These are phyloP conservation scores for Dicranocentrus wangi DNA, from an alignment of 2,888 invertebrate genomes.

Conservation along the genomic window DNA sequence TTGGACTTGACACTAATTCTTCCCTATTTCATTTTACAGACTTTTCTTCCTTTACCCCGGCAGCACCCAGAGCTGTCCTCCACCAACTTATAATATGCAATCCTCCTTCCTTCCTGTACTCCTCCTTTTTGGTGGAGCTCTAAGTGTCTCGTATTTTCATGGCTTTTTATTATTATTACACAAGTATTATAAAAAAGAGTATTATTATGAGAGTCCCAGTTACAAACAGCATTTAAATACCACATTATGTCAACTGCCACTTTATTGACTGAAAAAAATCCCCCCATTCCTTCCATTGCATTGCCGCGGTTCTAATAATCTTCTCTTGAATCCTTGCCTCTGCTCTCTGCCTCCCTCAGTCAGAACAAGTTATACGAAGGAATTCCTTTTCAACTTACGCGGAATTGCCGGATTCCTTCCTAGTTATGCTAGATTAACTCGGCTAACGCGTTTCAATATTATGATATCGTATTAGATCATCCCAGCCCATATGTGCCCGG, in stretches of 20 bases:
- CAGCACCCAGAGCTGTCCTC: too few relatives aligned
- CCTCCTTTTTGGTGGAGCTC: not conserved
- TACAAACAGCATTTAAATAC: not conserved
- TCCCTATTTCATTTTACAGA: conserved; percentile 28
- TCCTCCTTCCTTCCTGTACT: too few relatives aligned
- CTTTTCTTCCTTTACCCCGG: conserved; percentile 12
- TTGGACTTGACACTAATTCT: conserved; percentile 57
- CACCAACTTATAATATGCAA: too few relatives aligned
- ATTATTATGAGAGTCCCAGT: conserved; percentile 18
- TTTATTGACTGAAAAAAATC: conserved; percentile 12
- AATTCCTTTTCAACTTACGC: conserved; percentile 3
- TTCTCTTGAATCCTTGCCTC: conserved; percentile 16
- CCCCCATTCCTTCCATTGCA: too few relatives aligned
- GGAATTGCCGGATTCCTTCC: conserved; percentile 11
- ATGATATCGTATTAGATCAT: not conserved
- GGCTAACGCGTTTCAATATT: not conserved
- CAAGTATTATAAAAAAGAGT: too few relatives aligned
- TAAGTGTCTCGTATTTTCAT: conserved; percentile 19
- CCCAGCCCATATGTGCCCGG: too few relatives aligned
- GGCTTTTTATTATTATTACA: conserved; percentile 28
- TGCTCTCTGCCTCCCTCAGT: too few relatives aligned
- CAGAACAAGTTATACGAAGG: too few relatives aligned
- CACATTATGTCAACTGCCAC: conserved; percentile 3
- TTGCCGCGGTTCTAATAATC: too few relatives aligned
- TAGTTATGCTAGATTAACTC: conserved; percentile 44